Percentiles rank a stretch among this genome's conserved stretches.
These are phyloP conservation scores for Pteruthius melanotis DNA, from an alignment of 2,113 vertebrate species.

Conservation along the genomic window DNA sequence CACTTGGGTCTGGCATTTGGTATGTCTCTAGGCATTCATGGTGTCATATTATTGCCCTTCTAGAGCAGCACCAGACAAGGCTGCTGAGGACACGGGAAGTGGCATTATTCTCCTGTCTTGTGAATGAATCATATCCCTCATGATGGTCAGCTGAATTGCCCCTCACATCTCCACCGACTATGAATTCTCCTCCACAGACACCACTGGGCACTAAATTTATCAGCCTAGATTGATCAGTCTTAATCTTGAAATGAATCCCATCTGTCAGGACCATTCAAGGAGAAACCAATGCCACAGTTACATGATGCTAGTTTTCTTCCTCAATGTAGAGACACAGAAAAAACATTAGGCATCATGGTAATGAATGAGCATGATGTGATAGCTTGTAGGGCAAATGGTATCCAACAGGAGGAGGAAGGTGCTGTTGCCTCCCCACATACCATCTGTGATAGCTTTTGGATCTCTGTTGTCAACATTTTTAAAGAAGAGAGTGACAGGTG, in stretches of 20 bases:
- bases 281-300: not conserved
- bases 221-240: not conserved
- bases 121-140: not conserved
- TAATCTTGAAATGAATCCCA: not conserved
- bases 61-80: not conserved
- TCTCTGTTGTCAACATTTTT: not conserved
- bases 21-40: not conserved
- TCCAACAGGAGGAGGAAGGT: not conserved
- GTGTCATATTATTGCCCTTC: not conserved
- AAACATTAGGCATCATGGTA: not conserved
- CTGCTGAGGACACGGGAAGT: not conserved
- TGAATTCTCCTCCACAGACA: not conserved
- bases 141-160: not conserved
- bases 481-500: not conserved
- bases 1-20: not conserved
- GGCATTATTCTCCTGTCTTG: not conserved
- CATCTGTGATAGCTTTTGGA: not conserved
- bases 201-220: not conserved
- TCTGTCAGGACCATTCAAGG: not conserved
- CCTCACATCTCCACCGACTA: accelerated
- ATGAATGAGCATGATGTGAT: not conserved
- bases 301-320: not conserved
- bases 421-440: not conserved
- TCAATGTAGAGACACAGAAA: not conserved
- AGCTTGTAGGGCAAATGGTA: not conserved